phyloP scores from a whole-genome alignment of 2,888 invertebrate species.

The Rhagophthalmus giganteus region DNA sequence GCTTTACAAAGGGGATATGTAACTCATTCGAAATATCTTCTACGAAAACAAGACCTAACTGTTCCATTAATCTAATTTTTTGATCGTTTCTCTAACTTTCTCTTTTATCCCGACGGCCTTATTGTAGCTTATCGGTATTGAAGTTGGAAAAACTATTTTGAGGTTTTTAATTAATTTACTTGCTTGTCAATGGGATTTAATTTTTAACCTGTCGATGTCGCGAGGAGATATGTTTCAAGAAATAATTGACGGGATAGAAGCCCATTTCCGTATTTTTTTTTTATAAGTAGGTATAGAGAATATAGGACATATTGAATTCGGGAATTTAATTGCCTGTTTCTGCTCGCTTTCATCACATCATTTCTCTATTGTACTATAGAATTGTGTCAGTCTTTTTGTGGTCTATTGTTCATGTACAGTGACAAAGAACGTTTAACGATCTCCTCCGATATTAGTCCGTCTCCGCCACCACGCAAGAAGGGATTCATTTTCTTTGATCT shows the following conservation, averaged over 20 bases:
- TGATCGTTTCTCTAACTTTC: constrained; percentile 6
- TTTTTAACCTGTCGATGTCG: too few relatives aligned
- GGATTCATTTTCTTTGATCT: constrained; percentile 23
- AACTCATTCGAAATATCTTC: constrained; percentile 9
- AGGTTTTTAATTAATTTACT: too few relatives aligned
- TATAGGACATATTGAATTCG: constrained; percentile 19
- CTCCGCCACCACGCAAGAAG: constrained; percentile 21
- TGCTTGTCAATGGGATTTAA: too few relatives aligned
- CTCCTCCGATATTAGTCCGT: constrained; percentile 31
- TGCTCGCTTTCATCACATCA: constrained; percentile 40
- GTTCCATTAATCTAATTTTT: constrained; percentile 18
- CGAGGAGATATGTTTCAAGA: too few relatives aligned
- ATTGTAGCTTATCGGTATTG: constrained; percentile 6
- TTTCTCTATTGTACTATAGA: constrained; percentile 33
- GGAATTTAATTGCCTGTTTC: constrained; percentile 38
- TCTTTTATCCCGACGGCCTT: constrained; percentile 6
- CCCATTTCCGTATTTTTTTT: too few relatives aligned
- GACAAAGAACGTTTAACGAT: constrained; percentile 36
- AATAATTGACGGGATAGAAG: too few relatives aligned
- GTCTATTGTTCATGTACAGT: constrained; percentile 35
- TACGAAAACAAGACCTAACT: constrained; percentile 8
- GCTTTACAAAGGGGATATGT: constrained; percentile 5
- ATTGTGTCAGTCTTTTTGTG: constrained; percentile 32
- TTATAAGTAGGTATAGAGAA: too few relatives aligned
- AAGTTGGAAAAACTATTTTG: too few relatives aligned